Conservation (phyloP, 2,888 invertebrate species). For the Ctena decussata region DNA sequence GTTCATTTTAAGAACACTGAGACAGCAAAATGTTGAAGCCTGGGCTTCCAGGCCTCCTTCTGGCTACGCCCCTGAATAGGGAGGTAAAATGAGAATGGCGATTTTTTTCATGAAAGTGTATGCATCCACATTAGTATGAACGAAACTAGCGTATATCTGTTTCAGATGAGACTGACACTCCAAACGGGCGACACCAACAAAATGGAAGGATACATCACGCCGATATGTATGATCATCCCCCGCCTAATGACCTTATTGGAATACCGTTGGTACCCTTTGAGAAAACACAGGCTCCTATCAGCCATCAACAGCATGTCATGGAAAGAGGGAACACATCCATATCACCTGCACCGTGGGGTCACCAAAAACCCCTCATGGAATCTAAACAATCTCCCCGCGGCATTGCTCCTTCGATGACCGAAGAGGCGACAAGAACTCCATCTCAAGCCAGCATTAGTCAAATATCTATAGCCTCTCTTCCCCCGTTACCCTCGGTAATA, state of each 20-base stretch:
- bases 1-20: too few species aligned
- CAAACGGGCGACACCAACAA: too few species aligned
- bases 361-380: slow-evolving; percentile 22
- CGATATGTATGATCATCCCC: neutral
- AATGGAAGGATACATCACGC: neutral
- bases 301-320: slow-evolving; percentile 48
- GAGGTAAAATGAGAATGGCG: too few species aligned
- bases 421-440: neutral
- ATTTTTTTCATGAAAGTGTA: too few species aligned
- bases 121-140: too few species aligned
- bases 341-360: slow-evolving; percentile 49
- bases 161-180: too few species aligned
- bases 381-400: neutral
- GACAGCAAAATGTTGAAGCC: too few species aligned
- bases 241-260: neutral
- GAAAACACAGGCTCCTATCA: slow-evolving; percentile 36
- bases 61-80: too few species aligned
- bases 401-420: neutral
- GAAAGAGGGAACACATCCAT: slow-evolving; percentile 25
- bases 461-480: neutral
- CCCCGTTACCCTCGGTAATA: neutral
- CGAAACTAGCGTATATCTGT: too few species aligned
- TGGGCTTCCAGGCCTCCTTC: too few species aligned
- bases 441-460: neutral
- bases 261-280: neutral